Evolutionary conservation across 1,140 invertebrate genomes (phyloP), one percentile per base, ranked within the genome.

Genomic region (Drosophila quadrilineata): DNA sequence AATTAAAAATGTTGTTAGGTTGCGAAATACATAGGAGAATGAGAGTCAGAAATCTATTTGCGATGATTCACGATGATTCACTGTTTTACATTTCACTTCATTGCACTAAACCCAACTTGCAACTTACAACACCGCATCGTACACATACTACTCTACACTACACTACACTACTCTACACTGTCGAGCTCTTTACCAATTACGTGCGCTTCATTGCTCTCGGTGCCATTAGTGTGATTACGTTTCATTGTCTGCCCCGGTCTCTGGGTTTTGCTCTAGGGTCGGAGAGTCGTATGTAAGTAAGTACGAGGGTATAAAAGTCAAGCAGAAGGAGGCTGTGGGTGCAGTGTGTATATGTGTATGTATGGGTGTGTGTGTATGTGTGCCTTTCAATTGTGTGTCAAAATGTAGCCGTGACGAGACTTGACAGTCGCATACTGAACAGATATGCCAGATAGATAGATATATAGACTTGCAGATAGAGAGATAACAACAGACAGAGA

Each of bases 181-280:
- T 77, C 72, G 74, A 85, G 79, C 79, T 85, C 74, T 85, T 85
- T 85, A 85, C 79, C 79, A 85, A 85, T 85, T 85, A 85, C 80
- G 80, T 85, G 80, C 80, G 80, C 79, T 85, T 85, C 79, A 85
- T 85, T 85, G 79, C 79, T 86, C 71, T 74, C 62, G 79, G 80
- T 79, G 80, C 79, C 79, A 85, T 85, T 85, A 85, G 79, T 85
- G 79, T 85, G 79, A 85, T 85, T 85, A 85, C 79, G 79, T 86
- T 85, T 85, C 79, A 85, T 85, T 85, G 79, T 85, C 80, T 85
- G 79, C 67, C 58, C 58, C 65, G 60, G 75, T 73, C 75, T 54
- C 33, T 46, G 63, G 56, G 64, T 72, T 33, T 62, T 12, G 14
- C n/a, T 16, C 9, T 17, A 40, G 26, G 60, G 14, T 17, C 9